These are phyloP conservation scores for Poecilia wingei DNA, from an alignment of 2,797 vertebrate species.

Conservation along the genomic window DNA sequence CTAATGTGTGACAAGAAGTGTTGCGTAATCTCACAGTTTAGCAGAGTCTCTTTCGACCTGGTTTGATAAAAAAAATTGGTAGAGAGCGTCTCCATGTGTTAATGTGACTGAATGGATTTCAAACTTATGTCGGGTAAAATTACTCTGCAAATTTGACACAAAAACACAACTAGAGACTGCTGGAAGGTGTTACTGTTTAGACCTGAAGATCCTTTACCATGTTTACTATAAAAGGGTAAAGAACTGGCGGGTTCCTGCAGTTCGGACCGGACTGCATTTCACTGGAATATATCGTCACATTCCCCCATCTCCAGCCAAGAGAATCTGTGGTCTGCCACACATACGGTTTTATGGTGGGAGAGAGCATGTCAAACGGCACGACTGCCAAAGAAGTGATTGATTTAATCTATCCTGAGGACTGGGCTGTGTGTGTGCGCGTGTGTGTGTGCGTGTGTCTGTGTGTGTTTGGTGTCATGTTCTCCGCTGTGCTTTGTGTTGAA, in stretches of 20 bases:
- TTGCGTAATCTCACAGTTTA: background rate
- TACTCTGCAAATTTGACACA: too few species aligned
- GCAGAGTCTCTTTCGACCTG: background rate
- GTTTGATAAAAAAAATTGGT: background rate
- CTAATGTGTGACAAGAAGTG: background rate
- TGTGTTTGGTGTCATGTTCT: constrained; percentile 16
- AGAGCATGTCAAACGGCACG: constrained; percentile 46
- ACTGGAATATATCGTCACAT: constrained; percentile 61
- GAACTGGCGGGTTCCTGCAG: constrained; percentile 12
- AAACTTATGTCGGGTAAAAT: background rate
- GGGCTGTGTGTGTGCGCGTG: constrained; percentile 12
- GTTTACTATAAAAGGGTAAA: constrained; percentile 18
- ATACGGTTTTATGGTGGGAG: constrained; percentile 67
- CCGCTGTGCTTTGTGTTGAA: constrained; percentile 45
- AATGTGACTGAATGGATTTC: background rate
- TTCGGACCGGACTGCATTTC: constrained; percentile 43
- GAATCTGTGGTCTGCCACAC: constrained; percentile 63
- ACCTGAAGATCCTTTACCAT: background rate
- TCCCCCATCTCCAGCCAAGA: constrained; percentile 50
- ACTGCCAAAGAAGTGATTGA: constrained; percentile 68
- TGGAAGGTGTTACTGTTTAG: background rate
- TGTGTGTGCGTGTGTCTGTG: background rate
- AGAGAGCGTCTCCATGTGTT: background rate
- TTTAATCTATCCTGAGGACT: constrained; percentile 36
- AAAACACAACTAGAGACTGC: background rate